Evolutionary conservation across 1,140 invertebrate genomes (phyloP).

Genomic region (Cydia amplana): DNA sequence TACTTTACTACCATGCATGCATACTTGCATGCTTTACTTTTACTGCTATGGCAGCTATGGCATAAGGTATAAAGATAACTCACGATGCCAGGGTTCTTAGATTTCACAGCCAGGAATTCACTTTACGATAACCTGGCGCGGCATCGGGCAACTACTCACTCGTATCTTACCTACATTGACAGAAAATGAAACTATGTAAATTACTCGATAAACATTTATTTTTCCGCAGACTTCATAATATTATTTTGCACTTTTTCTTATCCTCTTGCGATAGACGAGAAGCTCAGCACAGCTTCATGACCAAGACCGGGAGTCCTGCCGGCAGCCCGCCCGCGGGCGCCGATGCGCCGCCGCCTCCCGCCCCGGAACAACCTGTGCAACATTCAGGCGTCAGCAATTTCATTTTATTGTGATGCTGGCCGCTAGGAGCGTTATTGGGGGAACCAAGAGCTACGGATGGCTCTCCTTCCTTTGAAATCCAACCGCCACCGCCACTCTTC

Average conservation of each 20-base stretch:
- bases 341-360: slow-evolving; percentile 40
- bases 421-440: background rate
- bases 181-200: slow-evolving; percentile 7
- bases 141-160: too few species aligned
- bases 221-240: slow-evolving; percentile 21
- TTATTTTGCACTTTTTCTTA: slow-evolving; percentile 58
- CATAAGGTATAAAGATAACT: too few species aligned
- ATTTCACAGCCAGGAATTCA: too few species aligned
- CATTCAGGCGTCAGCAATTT: slow-evolving; percentile 52
- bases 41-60: too few species aligned
- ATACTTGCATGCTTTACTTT: too few species aligned
- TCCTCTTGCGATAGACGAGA: slow-evolving; percentile 37
- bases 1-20: too few species aligned
- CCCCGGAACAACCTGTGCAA: slow-evolving; percentile 62
- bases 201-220: slow-evolving; percentile 37
- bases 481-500: slow-evolving; percentile 37
- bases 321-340: slow-evolving; percentile 42
- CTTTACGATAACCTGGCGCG: too few species aligned
- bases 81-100: too few species aligned
- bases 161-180: background rate
- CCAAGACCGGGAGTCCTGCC: slow-evolving; percentile 57
- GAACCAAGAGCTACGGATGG: background rate
- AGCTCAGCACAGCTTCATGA: slow-evolving; percentile 66
- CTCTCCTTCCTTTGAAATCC: slow-evolving; percentile 33
- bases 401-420: slow-evolving; percentile 36